Conservation (phyloP, 1,140 invertebrate species). For the Vanessa tameamea region DNA sequence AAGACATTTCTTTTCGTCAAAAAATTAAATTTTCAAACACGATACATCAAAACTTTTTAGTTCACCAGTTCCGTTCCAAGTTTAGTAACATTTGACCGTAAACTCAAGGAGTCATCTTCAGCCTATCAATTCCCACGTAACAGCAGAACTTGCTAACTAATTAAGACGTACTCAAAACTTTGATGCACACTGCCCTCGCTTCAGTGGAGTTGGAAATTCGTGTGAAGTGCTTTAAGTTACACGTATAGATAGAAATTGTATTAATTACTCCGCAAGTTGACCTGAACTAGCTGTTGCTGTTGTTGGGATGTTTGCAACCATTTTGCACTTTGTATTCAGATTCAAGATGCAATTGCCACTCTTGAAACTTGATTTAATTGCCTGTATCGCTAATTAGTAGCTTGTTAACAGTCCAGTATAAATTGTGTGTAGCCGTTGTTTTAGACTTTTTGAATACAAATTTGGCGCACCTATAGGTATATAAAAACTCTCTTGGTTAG, state of each 20-base stretch:
- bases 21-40: not conserved
- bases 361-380: not conserved
- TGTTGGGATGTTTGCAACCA: slow-evolving; percentile 21
- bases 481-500: too few relatives aligned
- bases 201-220: slow-evolving; percentile 32
- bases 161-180: slow-evolving; percentile 49
- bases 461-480: too few relatives aligned
- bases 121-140: slow-evolving; percentile 39
- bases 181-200: slow-evolving; percentile 35
- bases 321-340: slow-evolving; percentile 28
- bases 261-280: slow-evolving; percentile 29
- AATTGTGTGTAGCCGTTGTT: not conserved
- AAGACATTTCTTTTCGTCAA: too few relatives aligned
- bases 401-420: not conserved
- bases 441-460: too few relatives aligned
- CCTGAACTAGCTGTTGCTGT: slow-evolving; percentile 18
- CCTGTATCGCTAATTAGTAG: not conserved
- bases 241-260: slow-evolving; percentile 19
- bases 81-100: slow-evolving; percentile 38
- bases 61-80: slow-evolving; percentile 10
- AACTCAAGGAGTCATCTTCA: slow-evolving; percentile 38
- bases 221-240: slow-evolving; percentile 28
- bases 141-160: slow-evolving; percentile 45
- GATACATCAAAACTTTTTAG: slow-evolving; percentile 15
- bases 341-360: not conserved